Evolutionary conservation across 2,888 invertebrate species (phyloP), one percentile per base, ranked within the genome.

Genomic region (Allacma fusca): DNA sequence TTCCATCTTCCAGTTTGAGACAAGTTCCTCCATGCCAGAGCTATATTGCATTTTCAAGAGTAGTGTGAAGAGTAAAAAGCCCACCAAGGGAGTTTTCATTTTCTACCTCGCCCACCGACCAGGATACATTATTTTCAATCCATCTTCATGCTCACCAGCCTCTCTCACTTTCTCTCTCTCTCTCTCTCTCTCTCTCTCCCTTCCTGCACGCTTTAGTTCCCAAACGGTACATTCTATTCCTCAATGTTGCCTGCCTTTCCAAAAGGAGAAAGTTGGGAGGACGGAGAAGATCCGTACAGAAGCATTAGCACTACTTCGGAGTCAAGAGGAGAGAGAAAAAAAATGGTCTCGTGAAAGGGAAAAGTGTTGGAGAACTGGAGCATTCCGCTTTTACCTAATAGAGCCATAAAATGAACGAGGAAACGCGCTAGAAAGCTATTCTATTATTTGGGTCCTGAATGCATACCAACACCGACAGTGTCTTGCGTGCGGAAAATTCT

Each of bases 91-190:
- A 50, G 50, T 50, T 50, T 50, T 50, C 50, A 50, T 50, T 50
- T 50, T 50, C 50, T n/a, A 50, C 50, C 50, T 50, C 50, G 16
- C 50, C 50, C n/a, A n/a, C 50, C 50, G 50, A 50, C 50, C 50
- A 50, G 16, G 19, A 19, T 50, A 50, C 69, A 69, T 69, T 43
- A 69, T 69, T 69, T 69, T 69, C 69, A 69, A 69, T 69, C n/a
- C 69, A 69, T 69, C 69, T 40, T 69, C 69, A 40, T 44, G n/a
- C 23, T 57, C 23, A 16, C 23, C 70, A 44, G 5, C 26, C 16
- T n/a, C 26, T 13, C 13, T 40, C 19, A 40, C 68, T 43, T 23
- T 64, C 23, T 64, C 64, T 26, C 16, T 16, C 16, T 19, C 21
- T 5, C 16, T 26, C 24, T n/a, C n/a, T n/a, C n/a, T 40, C 19